Base-by-base conservation (phyloP, 2,113 vertebrate genomes). In the Narcine bancroftii region DNA sequence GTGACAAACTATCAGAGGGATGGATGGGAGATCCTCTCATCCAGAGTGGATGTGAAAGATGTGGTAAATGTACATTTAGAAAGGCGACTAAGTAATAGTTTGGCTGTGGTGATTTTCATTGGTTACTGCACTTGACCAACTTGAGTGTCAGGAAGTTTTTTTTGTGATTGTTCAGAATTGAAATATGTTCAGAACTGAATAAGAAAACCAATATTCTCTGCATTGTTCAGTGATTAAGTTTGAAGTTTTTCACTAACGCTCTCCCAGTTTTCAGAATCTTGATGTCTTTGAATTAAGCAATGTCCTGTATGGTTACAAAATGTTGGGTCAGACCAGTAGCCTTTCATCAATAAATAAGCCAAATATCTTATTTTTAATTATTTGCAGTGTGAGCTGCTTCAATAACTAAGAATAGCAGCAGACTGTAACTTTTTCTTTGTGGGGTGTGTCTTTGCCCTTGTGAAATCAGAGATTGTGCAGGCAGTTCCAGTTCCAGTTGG, bases 401-500 rank as follows among this genome's bases (percentile, higher is more conserved):
- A 36, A 87, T 17, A 87, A 87, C 81, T 87, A 63, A 87, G 81
- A 87, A 87, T 87, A 87, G 81, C 53, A 7, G 33, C 24, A 17
- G 53, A 87, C 81, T 36, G 53, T 36, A 36, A 56, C 60, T 60
- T 63, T 87, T 29, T 87, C 60, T 36, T 63, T 21, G 81, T 87
- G 81, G 26, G 81, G 81, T 87, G 81, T 87, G 81, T n/a, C 81
- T 87, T 19, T 63, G 33, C 53, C 36, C 81, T 87, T 87, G 81
- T 87, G 81, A 87, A 63, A 87, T 87, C n/a, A 6, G 81, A 87
- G 81, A 63, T 36, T 87, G 56, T 87, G 15, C 36, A 36, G 81
- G 50, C 6, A 87, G 81, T 87, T 87, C 60, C 53, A 60, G 36
- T 87, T 87, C 81, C 81, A 87, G 53, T 87, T 87, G 81, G 81